These are phyloP conservation scores for Cheilosia urbana DNA, from an alignment of 2,888 invertebrate genomes.

Conservation along the genomic window DNA sequence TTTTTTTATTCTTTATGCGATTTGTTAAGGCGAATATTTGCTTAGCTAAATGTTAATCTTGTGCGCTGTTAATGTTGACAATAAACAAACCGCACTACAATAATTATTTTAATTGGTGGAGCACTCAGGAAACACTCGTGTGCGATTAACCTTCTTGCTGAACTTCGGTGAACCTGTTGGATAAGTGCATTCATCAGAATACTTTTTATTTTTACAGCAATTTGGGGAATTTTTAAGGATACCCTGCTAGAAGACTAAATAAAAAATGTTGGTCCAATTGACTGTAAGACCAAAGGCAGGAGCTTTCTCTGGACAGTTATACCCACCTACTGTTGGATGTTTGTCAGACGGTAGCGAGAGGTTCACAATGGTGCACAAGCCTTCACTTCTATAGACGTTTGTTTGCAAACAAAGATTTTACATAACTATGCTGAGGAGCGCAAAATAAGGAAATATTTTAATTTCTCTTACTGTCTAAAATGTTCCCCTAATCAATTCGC, in stretches of 20 bases:
- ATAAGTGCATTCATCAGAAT: conserved; percentile 14
- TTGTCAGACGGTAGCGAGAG: too few relatives aligned
- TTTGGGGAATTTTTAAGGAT: not conserved
- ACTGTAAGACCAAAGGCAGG: too few relatives aligned
- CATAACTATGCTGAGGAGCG: too few relatives aligned
- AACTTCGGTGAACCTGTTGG: conserved; percentile 15
- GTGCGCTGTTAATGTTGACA: not conserved
- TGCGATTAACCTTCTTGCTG: not conserved
- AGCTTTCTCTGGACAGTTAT: too few relatives aligned
- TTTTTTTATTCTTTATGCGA: not conserved
- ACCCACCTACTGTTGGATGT: too few relatives aligned
- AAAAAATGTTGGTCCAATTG: too few relatives aligned
- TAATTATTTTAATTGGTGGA: conserved; percentile 19
- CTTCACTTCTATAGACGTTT: too few relatives aligned
- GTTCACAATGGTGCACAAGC: too few relatives aligned
- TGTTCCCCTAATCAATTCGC: too few relatives aligned
- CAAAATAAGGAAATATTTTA: too few relatives aligned
- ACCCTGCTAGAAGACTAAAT: not conserved
- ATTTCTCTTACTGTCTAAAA: too few relatives aligned
- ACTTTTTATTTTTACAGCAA: not conserved
- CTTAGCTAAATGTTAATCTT: conserved; percentile 30
- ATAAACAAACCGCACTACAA: conserved; percentile 6
- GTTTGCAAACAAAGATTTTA: too few relatives aligned
- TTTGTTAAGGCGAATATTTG: conserved; percentile 13
- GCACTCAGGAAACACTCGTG: not conserved